A percentile compares a stretch with the other conserved stretches of the same genome.
Conservation (phyloP, 2,888 invertebrate species). For the Cotesia congregata region DNA sequence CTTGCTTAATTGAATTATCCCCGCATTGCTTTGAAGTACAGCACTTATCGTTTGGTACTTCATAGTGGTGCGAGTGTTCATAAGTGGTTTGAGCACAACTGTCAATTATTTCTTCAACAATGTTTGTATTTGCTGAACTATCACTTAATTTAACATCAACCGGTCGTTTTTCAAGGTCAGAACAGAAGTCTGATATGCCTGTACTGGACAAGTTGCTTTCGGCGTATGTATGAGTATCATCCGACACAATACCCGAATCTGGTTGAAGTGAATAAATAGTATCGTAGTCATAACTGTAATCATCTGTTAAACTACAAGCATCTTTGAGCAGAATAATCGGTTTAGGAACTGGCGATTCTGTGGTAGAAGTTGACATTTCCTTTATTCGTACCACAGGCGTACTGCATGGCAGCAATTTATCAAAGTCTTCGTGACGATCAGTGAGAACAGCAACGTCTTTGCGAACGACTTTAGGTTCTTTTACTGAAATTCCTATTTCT, state of each 20-base stretch:
- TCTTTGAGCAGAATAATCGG: conserved; percentile 54
- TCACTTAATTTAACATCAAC: conserved; percentile 45
- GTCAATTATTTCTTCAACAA: conserved; percentile 42
- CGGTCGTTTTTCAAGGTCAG: conserved; percentile 40
- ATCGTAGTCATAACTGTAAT: conserved; percentile 53
- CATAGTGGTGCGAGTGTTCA: conserved; percentile 33
- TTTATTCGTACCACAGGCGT: conserved; percentile 57
- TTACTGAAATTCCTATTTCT: conserved; percentile 57
- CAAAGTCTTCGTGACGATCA: conserved; percentile 57
- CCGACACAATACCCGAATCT: conserved; percentile 59
- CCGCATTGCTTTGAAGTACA: conserved; percentile 12
- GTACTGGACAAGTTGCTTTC: conserved; percentile 53
- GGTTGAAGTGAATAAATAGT: conserved; percentile 52
- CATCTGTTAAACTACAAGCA: conserved; percentile 57
- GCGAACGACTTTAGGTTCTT: conserved; percentile 49
- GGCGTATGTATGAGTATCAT: conserved; percentile 56
- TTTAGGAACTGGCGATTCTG: conserved; percentile 50
- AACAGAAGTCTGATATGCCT: conserved; percentile 48
- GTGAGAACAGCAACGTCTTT: conserved; percentile 60
- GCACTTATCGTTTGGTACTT: not conserved
- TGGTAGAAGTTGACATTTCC: conserved; percentile 60
- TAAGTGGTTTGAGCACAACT: conserved; percentile 49
- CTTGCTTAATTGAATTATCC: not conserved
- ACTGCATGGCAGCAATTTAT: conserved; percentile 24
- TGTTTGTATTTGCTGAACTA: conserved; percentile 57